Evolutionary conservation across 2,888 invertebrate species (phyloP), one percentile per base, ranked within the genome.

Genomic region (Bhutanitis thaidina): DNA sequence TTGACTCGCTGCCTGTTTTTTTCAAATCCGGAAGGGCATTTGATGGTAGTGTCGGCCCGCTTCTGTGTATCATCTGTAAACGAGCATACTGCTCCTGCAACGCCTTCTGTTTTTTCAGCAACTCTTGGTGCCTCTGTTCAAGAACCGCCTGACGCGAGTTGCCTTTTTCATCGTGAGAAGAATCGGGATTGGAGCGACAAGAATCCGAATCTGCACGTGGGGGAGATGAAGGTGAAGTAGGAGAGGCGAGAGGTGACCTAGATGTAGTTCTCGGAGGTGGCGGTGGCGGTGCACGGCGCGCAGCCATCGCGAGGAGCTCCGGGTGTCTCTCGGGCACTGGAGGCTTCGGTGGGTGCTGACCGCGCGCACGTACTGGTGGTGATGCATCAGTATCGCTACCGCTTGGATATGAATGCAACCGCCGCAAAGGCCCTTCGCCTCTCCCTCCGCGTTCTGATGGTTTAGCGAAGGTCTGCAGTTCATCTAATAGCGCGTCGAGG

Each of bases 401-500:
- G 71, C 95, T 96, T 4, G 97, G 96, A 80, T 96, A 96, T 5
- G 96, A 96, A 77, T 94, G 96, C 62, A 96, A 88, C 37, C 96
- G 92, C 12, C 95, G 91, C 61, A 96, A 85, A 12, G 93, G 91
- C 10, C 91, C 91, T 37, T 90, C 81, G 46, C 64, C 34, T 93
- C 94, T 72, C 93, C 80, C 47, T 20, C 54, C 66, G 53, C 67
- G 65, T 45, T 71, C 69, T 60, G 69, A 69, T 44, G 96, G 96
- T 77, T 94, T 93, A 49, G 96, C 94, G 82, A 96, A 96, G 29
- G 96, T 96, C 85, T 97, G 96, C 60, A 97, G 91, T 84, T 97
- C 97, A 83, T 96, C 96, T 95, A 97, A 90, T 94, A 97, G 88
- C 93, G 96, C 96, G 94, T 97, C 97, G 95, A 97, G 96, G 93